These are phyloP conservation scores for Sicus ferrugineus DNA, from an alignment of 2,888 invertebrate genomes.

Conservation along the genomic window DNA sequence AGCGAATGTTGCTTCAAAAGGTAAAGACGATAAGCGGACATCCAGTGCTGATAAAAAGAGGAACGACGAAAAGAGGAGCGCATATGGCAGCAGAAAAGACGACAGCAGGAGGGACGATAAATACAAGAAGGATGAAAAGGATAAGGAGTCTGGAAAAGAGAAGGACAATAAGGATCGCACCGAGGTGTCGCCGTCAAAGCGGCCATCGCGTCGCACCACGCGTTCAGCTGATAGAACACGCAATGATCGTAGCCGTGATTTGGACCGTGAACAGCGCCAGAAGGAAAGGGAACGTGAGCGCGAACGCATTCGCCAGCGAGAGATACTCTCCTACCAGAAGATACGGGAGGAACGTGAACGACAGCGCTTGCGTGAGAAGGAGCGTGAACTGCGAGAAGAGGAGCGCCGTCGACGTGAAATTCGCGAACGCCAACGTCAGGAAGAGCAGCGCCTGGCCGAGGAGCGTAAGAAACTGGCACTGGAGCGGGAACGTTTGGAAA, in stretches of 20 bases:
- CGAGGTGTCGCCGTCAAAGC: constrained; percentile 42
- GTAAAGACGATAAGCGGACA: constrained; percentile 54
- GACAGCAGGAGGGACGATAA: constrained; percentile 34
- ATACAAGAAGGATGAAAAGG: constrained; percentile 43
- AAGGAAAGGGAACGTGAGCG: constrained; percentile 52
- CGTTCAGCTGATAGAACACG: constrained; percentile 31
- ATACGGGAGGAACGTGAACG: constrained; percentile 82
- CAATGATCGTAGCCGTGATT: constrained; percentile 41
- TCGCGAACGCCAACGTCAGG: constrained; percentile 83
- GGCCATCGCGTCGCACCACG: constrained; percentile 30
- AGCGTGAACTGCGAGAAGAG: constrained; percentile 81
- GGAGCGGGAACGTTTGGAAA: constrained; percentile 87
- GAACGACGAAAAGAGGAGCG: constrained; percentile 34
- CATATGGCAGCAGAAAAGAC: constrained; percentile 35
- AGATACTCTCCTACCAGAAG: constrained; percentile 80
- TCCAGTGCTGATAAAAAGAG: constrained; percentile 45
- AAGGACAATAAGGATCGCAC: constrained; percentile 41
- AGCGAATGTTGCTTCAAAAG: constrained; percentile 46
- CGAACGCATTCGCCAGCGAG: constrained; percentile 65
- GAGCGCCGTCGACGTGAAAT: constrained; percentile 80
- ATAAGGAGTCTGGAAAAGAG: constrained; percentile 38
- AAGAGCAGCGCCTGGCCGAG: constrained; percentile 81
- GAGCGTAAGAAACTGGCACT: constrained; percentile 82
- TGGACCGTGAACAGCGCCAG: constrained; percentile 50
- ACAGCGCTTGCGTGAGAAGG: constrained; percentile 81